Evolutionary conservation across 2,113 vertebrate species (phyloP).

Genomic region (Etia nguti): DNA sequence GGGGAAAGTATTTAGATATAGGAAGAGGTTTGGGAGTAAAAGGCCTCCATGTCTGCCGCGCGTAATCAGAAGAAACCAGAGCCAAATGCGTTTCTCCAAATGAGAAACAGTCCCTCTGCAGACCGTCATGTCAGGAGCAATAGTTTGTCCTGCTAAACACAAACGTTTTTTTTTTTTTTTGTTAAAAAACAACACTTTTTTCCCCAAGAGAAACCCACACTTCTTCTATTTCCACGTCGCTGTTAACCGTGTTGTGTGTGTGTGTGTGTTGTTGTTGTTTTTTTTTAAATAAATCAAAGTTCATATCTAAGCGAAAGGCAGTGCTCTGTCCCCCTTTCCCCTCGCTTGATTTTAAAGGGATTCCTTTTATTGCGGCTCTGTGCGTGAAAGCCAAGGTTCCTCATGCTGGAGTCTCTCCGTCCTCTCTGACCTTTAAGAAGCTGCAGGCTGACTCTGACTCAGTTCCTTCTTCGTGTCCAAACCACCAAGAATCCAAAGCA

Average conservation of each 20-base stretch:
- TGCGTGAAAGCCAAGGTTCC: neutral
- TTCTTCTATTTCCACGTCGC: neutral
- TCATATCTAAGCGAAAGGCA: neutral
- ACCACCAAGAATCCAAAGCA: neutral
- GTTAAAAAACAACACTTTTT: too few species aligned
- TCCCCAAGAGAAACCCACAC: neutral
- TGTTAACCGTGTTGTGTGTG: neutral
- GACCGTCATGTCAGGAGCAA: constrained; percentile 21
- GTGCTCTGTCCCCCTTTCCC: neutral
- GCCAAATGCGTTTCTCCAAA: constrained; percentile 15
- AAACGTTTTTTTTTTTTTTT: neutral
- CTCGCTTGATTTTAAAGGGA: neutral
- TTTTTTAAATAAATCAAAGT: neutral
- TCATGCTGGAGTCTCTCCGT: neutral
- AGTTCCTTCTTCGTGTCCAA: neutral
- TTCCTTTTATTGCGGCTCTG: neutral
- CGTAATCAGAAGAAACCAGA: neutral
- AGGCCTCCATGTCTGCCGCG: neutral
- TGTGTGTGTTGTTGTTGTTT: too few species aligned
- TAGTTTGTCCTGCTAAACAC: neutral
- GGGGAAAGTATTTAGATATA: neutral
- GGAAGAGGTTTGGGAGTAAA: neutral
- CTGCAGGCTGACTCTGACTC: neutral
- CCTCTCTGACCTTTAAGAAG: neutral
- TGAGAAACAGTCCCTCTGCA: constrained; percentile 5